Conservation (phyloP, 2,888 invertebrate species). For the Orthonychiurus folsomi region DNA sequence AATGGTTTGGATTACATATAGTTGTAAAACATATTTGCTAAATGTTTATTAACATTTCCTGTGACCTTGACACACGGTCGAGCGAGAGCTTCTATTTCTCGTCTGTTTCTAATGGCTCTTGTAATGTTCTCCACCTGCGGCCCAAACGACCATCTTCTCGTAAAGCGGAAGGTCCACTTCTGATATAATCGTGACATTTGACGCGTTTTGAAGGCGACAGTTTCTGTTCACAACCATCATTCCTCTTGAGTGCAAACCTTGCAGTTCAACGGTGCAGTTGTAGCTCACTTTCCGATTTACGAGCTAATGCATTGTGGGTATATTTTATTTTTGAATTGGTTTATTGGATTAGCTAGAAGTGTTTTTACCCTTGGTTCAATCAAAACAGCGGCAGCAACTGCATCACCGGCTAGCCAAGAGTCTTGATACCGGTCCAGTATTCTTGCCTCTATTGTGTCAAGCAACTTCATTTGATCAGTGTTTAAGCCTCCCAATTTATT, state of each 20-base stretch:
- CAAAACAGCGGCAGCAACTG: slow-evolving; percentile 29
- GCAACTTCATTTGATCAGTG: slow-evolving; percentile 46
- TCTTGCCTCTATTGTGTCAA: slow-evolving; percentile 49
- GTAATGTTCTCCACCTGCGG: slow-evolving; percentile 42
- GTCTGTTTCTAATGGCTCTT: too few species aligned
- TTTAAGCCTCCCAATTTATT: slow-evolving; percentile 46
- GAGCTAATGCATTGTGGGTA: not conserved
- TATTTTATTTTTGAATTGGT: too few species aligned
- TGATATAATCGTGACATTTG: slow-evolving; percentile 48
- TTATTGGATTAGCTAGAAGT: too few species aligned
- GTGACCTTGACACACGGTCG: too few species aligned
- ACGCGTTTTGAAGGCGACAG: slow-evolving; percentile 44
- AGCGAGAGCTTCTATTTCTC: too few species aligned
- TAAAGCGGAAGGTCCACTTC: slow-evolving; percentile 48
- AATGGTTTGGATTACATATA: too few species aligned
- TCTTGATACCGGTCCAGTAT: slow-evolving; percentile 21
- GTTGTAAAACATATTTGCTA: too few species aligned
- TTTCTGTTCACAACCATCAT: slow-evolving; percentile 44
- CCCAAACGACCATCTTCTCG: slow-evolving; percentile 47
- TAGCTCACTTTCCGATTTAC: slow-evolving; percentile 20
- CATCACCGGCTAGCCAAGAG: slow-evolving; percentile 33
- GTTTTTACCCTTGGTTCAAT: slow-evolving; percentile 28
- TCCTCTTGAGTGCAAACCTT: slow-evolving; percentile 44
- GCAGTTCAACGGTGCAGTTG: slow-evolving; percentile 43
- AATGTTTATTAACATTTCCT: too few species aligned